Evolutionary conservation across 2,888 invertebrate genomes (phyloP).

Genomic region (Himalopsyche kuldschensis): DNA sequence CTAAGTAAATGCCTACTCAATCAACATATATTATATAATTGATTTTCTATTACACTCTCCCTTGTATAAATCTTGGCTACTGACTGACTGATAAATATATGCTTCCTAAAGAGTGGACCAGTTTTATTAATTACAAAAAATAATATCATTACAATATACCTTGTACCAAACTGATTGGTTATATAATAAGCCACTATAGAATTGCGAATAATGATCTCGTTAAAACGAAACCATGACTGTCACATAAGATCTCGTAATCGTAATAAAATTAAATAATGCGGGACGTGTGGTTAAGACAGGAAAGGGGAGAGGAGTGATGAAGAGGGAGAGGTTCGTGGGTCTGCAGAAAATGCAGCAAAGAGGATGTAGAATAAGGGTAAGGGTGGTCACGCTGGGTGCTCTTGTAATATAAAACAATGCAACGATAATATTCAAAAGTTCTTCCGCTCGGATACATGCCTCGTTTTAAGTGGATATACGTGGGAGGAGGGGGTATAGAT

Average conservation of each 20-base stretch:
- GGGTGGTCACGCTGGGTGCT: slow-evolving; percentile 27
- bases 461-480: too few species aligned
- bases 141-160: too few species aligned
- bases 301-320: background rate
- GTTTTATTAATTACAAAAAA: too few species aligned
- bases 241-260: slow-evolving; percentile 35
- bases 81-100: too few species aligned
- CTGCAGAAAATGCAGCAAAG: background rate
- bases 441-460: too few species aligned
- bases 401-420: slow-evolving; percentile 37
- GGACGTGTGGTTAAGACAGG: slow-evolving; percentile 17
- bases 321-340: background rate
- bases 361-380: background rate
- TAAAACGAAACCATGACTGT: background rate
- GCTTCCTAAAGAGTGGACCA: too few species aligned
- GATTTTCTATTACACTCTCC: too few species aligned
- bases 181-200: background rate
- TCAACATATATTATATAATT: too few species aligned
- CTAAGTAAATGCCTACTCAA: too few species aligned
- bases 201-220: background rate
- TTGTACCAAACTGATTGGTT: too few species aligned
- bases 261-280: slow-evolving; percentile 39
- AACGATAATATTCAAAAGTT: slow-evolving; percentile 10
- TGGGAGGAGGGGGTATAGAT: too few species aligned
- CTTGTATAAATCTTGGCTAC: too few species aligned